Evolutionary conservation across 1,140 invertebrate species (phyloP), one percentile per base, ranked within the genome.

Genomic region (Ylistrum balloti): DNA sequence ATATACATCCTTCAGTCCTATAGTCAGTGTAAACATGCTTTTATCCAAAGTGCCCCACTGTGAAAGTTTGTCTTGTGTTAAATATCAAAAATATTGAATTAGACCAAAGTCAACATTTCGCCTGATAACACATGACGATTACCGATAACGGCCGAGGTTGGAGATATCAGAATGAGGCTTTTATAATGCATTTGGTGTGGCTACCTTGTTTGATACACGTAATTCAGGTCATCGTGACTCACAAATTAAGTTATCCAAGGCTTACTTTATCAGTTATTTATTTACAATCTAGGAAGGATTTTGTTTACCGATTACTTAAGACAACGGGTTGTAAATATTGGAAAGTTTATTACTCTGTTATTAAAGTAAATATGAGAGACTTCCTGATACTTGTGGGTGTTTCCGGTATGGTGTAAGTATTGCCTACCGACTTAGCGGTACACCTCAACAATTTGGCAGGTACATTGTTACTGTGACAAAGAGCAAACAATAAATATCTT

Each of bases 31-130:
- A 74, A 74, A 74, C 56, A 74, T 5, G 15, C 28, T 74, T 17
- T 74, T 28, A 74, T 74, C 56, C 22, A 74, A n/a, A 28, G 56
- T 74, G 56, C 56, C 56, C 56, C n/a, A 74, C 56, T 74, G 56
- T 74, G 56, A 74, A 28, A 74, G 56, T 74, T 74, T 74, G 56
- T 74, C 56, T 28, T 74, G 56, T 74, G 56, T 74, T 1, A 74
- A 74, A 74, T 74, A 74, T 74, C 56, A 74, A 74, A 74, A 74
- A 74, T 28, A 74, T 74, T 74, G 56, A 74, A 28, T 74, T 74
- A 74, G 56, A 74, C 56, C 56, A 28, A 45, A 74, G 56, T 74
- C 56, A 74, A 74, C 56, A 74, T 22, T 74, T 74, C 56, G n/a
- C 22, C 22, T n/a, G 56, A 74, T 74, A 74, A 74, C 56, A 74